A percentile compares a stretch with the other conserved stretches of the same genome.
Evolutionary conservation across 1,140 invertebrate species (phyloP).

Genomic region (Trinorchestia longiramus): DNA sequence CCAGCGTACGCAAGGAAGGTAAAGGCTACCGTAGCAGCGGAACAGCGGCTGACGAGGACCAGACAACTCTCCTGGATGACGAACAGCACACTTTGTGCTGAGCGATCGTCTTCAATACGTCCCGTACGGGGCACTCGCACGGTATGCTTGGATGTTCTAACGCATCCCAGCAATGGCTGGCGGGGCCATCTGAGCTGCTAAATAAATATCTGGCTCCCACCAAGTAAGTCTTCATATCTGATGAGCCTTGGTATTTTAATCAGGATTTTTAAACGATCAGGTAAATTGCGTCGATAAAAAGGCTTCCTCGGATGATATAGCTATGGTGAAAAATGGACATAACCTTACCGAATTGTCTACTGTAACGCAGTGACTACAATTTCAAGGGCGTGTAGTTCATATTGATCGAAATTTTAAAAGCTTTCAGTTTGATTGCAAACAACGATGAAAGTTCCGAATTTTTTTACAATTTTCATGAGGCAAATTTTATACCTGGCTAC

Average conservation of each 20-base stretch:
- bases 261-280: neutral
- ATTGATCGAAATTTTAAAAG: neutral
- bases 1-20: constrained; percentile 62
- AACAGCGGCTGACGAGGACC: neutral
- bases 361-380: neutral
- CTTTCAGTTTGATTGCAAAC: neutral
- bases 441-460: neutral
- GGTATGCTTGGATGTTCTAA: neutral
- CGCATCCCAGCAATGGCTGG: neutral
- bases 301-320: neutral
- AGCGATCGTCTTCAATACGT: neutral
- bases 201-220: neutral
- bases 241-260: neutral
- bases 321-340: too few species aligned
- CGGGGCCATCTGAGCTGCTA: neutral
- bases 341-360: too few species aligned
- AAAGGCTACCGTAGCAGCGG: constrained; percentile 56
- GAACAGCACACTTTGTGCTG: constrained; percentile 22
- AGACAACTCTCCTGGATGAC: constrained; percentile 43
- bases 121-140: neutral
- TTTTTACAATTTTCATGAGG: neutral
- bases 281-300: neutral
- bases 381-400: neutral
- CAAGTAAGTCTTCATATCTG: neutral
- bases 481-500: neutral